Evolutionary conservation across 2,113 vertebrate species (phyloP).

Genomic region (Piaya cayana): DNA sequence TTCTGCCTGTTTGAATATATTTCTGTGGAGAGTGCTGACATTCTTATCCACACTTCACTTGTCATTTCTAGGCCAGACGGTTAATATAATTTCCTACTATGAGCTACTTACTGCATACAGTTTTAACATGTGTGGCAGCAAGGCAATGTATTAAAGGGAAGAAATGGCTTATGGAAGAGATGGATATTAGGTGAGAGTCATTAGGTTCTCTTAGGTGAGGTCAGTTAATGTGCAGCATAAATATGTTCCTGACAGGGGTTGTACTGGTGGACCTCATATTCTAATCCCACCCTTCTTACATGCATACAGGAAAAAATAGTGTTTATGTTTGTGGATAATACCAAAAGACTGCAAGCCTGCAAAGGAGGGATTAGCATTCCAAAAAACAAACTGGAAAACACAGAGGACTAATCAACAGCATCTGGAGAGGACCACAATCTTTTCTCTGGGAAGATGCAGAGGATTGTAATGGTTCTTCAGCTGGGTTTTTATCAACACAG

Average conservation of each 20-base stretch:
- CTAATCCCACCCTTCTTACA: neutral
- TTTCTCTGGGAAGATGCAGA: neutral
- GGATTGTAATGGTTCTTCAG: neutral
- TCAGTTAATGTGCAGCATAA: neutral
- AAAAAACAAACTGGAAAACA: neutral
- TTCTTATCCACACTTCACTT: conserved; percentile 66
- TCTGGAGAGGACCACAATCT: neutral
- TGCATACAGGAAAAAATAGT: neutral
- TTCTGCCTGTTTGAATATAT: conserved; percentile 50
- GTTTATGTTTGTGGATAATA: neutral
- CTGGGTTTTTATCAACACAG: accelerated
- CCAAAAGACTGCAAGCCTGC: neutral
- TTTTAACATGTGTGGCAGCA: conserved; percentile 37
- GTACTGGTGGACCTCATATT: neutral
- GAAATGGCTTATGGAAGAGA: neutral
- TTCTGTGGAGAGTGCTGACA: conserved; percentile 57
- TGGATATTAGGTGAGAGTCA: neutral
- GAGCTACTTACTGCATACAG: conserved; percentile 14
- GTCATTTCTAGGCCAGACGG: conserved; percentile 61
- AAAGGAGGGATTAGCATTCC: neutral
- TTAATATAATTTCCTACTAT: conserved; percentile 59
- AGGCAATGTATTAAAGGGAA: conserved; percentile 9
- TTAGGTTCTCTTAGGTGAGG: neutral
- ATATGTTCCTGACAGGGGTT: neutral
- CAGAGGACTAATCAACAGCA: neutral